Percentiles rank a stretch among this genome's conserved stretches.
phyloP scores from a whole-genome alignment of 2,797 vertebrate genomes.

The Trematomus bernacchii region DNA sequence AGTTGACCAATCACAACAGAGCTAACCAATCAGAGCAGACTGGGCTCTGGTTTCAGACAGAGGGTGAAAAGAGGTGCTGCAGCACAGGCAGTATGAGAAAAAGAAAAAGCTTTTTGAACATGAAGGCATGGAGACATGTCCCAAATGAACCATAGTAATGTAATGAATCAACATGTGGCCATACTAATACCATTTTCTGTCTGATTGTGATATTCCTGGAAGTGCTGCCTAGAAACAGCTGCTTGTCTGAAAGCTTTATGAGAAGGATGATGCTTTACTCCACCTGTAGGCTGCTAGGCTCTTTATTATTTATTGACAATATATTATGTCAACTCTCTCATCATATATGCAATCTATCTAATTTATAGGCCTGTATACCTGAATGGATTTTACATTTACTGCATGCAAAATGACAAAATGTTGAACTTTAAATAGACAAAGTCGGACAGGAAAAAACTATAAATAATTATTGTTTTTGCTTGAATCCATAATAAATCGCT shows the following conservation, averaged over 20 bases:
- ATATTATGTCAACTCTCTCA: background rate
- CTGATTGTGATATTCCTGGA: background rate
- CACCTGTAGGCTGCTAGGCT: background rate
- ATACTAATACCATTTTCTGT: no score
- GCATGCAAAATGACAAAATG: background rate
- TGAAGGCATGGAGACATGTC: no score
- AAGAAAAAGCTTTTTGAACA: no score
- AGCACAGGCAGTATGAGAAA: no score
- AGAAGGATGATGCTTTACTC: background rate
- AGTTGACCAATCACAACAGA: no score
- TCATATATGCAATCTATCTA: background rate
- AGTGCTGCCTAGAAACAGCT: background rate
- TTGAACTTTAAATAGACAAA: background rate
- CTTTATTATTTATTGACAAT: background rate
- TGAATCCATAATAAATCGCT: background rate
- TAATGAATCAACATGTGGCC: no score
- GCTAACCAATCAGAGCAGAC: no score
- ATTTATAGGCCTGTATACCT: background rate
- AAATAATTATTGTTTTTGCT: background rate
- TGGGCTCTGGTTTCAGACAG: no score
- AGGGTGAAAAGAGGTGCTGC: no score
- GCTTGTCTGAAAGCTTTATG: background rate
- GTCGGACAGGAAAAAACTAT: background rate
- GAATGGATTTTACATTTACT: background rate
- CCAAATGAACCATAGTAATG: no score